phyloP scores from a whole-genome alignment of 2,113 vertebrate species.

The Eublepharis macularius region DNA sequence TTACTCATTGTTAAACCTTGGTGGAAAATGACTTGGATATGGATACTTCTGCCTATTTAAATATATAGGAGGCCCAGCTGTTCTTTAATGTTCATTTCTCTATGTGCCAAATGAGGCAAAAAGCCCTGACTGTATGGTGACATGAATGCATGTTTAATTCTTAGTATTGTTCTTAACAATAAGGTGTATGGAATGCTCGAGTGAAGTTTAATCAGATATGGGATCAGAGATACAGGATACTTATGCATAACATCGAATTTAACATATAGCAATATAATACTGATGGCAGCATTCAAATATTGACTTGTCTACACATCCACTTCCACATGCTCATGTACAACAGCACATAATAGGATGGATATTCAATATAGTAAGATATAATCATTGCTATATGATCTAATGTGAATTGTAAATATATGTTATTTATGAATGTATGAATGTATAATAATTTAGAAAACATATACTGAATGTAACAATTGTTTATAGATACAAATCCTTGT shows the following conservation, averaged over 20 bases:
- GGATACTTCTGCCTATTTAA: slow-evolving; percentile 45
- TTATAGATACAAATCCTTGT: too few species aligned
- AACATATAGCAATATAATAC: background rate
- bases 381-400: too few species aligned
- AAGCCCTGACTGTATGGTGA: slow-evolving; percentile 25
- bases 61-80: slow-evolving; percentile 46
- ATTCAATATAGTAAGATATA: too few species aligned
- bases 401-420: too few species aligned
- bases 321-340: too few species aligned
- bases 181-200: slow-evolving; percentile 52
- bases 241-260: background rate
- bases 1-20: slow-evolving; percentile 25
- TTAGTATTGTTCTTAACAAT: slow-evolving; percentile 45
- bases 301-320: too few species aligned
- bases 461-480: too few species aligned
- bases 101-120: slow-evolving; percentile 64
- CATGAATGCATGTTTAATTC: slow-evolving; percentile 58
- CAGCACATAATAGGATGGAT: too few species aligned
- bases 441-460: too few species aligned
- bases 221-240: background rate
- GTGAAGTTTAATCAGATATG: background rate
- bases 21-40: slow-evolving; percentile 37
- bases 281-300: too few species aligned
- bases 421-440: too few species aligned
- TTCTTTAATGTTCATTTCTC: slow-evolving; percentile 49